Evolutionary conservation across 2,797 vertebrate genomes (phyloP).

Genomic region (Pangasius mekongensis): DNA sequence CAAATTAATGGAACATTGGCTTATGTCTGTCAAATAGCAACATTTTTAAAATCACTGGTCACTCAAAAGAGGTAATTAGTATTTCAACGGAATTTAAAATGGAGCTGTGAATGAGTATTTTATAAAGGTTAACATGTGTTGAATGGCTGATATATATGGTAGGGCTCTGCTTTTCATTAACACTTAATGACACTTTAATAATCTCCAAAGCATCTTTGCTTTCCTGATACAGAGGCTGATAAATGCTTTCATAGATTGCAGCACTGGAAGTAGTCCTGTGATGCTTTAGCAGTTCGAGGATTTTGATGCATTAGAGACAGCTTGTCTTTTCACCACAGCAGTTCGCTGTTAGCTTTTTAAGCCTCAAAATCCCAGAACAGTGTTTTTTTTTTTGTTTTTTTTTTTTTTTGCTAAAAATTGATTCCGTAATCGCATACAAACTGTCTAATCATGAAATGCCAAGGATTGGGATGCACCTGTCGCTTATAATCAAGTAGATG

Average conservation of each 20-base stretch:
- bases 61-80: neutral
- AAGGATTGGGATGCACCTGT: constrained; percentile 27
- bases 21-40: neutral
- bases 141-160: too few relatives aligned
- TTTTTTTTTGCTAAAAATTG: neutral
- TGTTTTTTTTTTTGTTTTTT: neutral
- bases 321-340: neutral
- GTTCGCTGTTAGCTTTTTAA: neutral
- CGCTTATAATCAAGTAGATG: constrained; percentile 24
- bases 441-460: constrained; percentile 29
- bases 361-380: neutral
- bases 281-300: neutral
- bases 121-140: neutral
- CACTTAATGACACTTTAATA: neutral
- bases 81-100: too few relatives aligned
- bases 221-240: neutral
- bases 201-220: neutral
- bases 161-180: too few relatives aligned
- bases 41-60: neutral
- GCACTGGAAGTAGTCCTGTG: neutral
- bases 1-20: neutral
- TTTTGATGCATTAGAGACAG: neutral
- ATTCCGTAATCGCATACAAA: constrained; percentile 22
- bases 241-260: neutral
- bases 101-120: too few relatives aligned